Base-by-base conservation (phyloP, 2,113 vertebrate species). In the Psittacula cyanocephala region DNA sequence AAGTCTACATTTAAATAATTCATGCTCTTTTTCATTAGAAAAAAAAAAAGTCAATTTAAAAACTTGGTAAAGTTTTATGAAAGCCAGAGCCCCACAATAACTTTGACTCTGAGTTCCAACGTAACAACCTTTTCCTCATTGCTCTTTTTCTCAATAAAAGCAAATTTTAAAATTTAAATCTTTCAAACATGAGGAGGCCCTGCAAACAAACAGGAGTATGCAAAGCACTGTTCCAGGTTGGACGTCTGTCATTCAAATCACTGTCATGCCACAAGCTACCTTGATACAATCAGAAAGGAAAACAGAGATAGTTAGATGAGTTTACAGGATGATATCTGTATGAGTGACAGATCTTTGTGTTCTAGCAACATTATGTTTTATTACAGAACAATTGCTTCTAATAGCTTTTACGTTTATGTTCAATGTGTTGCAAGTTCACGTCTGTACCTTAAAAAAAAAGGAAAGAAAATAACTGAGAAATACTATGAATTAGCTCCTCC, bases 31-130 rank as follows among this genome's bases (percentile, higher is more conserved):
- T 97, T 97, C 96, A 97, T 98, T 98, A 94, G 70, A 94, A 97
- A 98, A 94, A 79, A 95, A 97, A 97, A 95, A 97, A 96, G 95
- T 94, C 86, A 94, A 97, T 97, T 97, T 96, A 92, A 97, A 97
- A 97, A 93, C 86, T 94, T 94, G 89, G 95, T 97, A 96, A 98
- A 95, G 96, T 75, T 98, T 98, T 96, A 97, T 97, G 97, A 98
- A 97, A 97, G 75, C 60, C 49, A n/a, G 67, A 96, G 43, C 60
- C 37, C 74, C 64, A 85, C 80, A 96, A 91, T 96, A 97, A 92
- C 79, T 95, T 96, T 91, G 86, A 91, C 65, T 95, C 86, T 83
- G 43, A 2, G 4, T 88, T 92, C 68, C 76, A 96, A 95, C 74
- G 76, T 92, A 97, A 84, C 84, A 89, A 84, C 35, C 59, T 86